Conservation (phyloP, 2,797 vertebrate genomes). For the Huso huso region DNA sequence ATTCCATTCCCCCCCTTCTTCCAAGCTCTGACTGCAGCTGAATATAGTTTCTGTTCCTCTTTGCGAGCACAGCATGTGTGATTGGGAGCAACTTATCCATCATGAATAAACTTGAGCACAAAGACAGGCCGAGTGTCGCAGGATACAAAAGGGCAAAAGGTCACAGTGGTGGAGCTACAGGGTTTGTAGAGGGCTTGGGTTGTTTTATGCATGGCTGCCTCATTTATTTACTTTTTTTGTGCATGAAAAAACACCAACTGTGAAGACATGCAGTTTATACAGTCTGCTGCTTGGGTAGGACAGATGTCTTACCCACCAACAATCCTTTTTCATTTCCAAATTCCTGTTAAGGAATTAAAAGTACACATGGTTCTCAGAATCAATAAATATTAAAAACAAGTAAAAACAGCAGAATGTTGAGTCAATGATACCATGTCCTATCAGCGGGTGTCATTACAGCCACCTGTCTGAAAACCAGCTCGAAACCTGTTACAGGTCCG, state of each 20-base stretch:
- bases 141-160: slow-evolving; percentile 53
- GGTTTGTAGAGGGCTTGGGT: slow-evolving; percentile 46
- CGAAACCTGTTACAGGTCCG: slow-evolving; percentile 31
- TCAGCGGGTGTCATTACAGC: slow-evolving; percentile 8
- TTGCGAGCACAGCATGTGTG: slow-evolving; percentile 40
- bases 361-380: too few species aligned
- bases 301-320: too few species aligned
- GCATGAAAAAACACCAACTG: slow-evolving; percentile 16
- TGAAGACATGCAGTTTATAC: slow-evolving; percentile 55
- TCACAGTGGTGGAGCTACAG: slow-evolving; percentile 50
- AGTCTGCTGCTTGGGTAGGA: slow-evolving; percentile 34
- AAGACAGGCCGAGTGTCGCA: slow-evolving; percentile 63
- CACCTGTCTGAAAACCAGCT: slow-evolving; percentile 19
- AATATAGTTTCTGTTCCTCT: slow-evolving; percentile 72
- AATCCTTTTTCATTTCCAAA: too few species aligned
- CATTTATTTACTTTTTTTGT: slow-evolving; percentile 45
- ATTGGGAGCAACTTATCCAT: slow-evolving; percentile 62
- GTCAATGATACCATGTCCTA: slow-evolving; percentile 23
- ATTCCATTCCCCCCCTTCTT: slow-evolving; percentile 48
- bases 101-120: slow-evolving; percentile 67
- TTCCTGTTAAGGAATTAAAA: too few species aligned
- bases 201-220: slow-evolving; percentile 54
- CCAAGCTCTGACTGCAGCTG: slow-evolving; percentile 38
- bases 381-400: too few species aligned
- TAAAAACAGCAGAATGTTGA: too few species aligned